phyloP scores from a whole-genome alignment of 1,140 invertebrate genomes.

The Nasonia longicornis region DNA sequence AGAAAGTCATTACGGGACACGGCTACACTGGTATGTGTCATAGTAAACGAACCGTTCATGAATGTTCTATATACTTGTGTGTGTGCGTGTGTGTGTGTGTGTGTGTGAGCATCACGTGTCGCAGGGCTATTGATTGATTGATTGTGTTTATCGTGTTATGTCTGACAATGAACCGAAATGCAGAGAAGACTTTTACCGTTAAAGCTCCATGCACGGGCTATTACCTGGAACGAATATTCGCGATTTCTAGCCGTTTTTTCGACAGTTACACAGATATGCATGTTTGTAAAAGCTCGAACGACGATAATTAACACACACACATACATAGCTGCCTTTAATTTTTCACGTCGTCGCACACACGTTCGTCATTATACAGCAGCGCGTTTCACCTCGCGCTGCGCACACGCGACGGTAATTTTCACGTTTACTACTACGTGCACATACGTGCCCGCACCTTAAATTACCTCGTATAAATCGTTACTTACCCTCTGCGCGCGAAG shows the following conservation, averaged over 20 bases:
- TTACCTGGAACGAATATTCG: not conserved
- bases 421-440: not conserved
- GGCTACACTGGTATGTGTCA: not conserved
- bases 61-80: not conserved
- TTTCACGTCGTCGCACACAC: not conserved
- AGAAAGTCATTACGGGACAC: slow-evolving; percentile 10
- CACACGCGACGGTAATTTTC: not conserved
- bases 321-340: not conserved
- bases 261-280: no score
- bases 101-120: not conserved
- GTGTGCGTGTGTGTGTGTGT: not conserved
- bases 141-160: not conserved
- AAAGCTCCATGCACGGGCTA: not conserved
- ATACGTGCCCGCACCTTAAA: no score
- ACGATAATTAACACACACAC: not conserved
- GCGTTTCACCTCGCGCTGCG: not conserved
- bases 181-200: not conserved
- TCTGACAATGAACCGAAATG: slow-evolving; percentile 3
- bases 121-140: slow-evolving; percentile 12
- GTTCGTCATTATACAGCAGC: no score
- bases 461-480: not conserved
- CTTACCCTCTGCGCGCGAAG: not conserved
- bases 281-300: no score
- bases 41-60: not conserved
- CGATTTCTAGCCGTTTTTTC: no score